These are phyloP conservation scores for Montipora efflorescens DNA, from an alignment of 64 coral and sea anemone genomes.

Conservation along the genomic window DNA sequence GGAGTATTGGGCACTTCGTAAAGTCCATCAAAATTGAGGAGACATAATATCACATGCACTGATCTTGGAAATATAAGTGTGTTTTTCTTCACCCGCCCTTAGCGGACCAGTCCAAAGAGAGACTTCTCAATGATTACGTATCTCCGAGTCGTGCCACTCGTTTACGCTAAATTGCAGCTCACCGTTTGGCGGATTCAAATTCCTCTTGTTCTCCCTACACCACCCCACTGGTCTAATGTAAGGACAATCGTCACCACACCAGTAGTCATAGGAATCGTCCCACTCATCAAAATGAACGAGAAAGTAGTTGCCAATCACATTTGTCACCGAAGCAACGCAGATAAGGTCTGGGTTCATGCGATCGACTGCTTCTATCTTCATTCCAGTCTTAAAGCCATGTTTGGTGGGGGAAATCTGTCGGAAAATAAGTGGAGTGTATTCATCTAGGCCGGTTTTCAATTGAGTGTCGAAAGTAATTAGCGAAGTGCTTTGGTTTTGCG, in stretches of 20 bases:
- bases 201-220: conserved; percentile 81
- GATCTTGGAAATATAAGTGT: too few species aligned
- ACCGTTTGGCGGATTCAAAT: conserved; percentile 95
- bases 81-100: too few species aligned
- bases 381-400: conserved; percentile 82
- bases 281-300: conserved; percentile 99
- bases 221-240: conserved; percentile 97
- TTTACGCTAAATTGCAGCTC: background rate
- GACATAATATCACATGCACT: too few species aligned
- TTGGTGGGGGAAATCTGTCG: conserved; percentile 52
- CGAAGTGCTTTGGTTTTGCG: too few species aligned
- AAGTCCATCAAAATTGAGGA: too few species aligned
- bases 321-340: conserved; percentile 98
- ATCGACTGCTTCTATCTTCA: conserved; percentile 96
- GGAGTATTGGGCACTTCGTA: too few species aligned
- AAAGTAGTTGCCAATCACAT: conserved; percentile 92
- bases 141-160: too few species aligned
- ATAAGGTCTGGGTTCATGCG: conserved; percentile 98
- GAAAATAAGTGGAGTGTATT: background rate
- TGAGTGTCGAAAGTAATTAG: too few species aligned
- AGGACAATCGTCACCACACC: conserved; percentile 96
- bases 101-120: too few species aligned
- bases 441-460: too few species aligned
- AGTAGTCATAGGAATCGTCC: conserved; percentile 99
- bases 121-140: too few species aligned